Conservation (phyloP, 2,113 vertebrate genomes). For the Asarcornis scutulata region DNA sequence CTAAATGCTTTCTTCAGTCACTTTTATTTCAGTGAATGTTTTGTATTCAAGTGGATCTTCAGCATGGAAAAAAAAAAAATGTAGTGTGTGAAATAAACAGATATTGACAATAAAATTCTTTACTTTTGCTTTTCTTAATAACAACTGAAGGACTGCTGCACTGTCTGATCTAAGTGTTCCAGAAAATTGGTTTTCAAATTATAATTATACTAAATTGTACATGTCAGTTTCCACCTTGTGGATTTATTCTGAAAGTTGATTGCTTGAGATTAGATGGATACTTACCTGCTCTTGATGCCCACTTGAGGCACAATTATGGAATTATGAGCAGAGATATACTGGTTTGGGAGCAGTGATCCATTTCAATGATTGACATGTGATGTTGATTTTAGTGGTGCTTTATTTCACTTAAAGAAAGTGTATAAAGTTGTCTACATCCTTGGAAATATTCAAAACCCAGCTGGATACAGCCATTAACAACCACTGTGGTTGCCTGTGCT, state of each 20-base stretch:
- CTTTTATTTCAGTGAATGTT: not conserved
- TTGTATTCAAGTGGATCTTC: not conserved
- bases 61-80: not conserved
- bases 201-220: not conserved
- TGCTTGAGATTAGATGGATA: not conserved
- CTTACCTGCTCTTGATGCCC: not conserved
- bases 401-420: not conserved
- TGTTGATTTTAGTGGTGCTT: not conserved
- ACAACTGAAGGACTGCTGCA: not conserved
- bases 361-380: not conserved
- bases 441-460: not conserved
- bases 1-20: not conserved
- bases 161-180: not conserved
- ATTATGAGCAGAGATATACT: not conserved
- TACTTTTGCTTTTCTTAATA: not conserved
- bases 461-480: accelerated
- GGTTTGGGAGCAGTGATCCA: accelerated
- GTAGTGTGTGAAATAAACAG: not conserved
- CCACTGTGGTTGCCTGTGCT: not conserved
- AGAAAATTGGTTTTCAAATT: not conserved
- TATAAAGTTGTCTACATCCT: not conserved
- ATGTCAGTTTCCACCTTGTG: not conserved
- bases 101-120: not conserved
- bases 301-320: not conserved
- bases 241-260: not conserved